These are phyloP conservation scores for Helogale parvula DNA, from an alignment of 2,113 vertebrate genomes.

Conservation along the genomic window DNA sequence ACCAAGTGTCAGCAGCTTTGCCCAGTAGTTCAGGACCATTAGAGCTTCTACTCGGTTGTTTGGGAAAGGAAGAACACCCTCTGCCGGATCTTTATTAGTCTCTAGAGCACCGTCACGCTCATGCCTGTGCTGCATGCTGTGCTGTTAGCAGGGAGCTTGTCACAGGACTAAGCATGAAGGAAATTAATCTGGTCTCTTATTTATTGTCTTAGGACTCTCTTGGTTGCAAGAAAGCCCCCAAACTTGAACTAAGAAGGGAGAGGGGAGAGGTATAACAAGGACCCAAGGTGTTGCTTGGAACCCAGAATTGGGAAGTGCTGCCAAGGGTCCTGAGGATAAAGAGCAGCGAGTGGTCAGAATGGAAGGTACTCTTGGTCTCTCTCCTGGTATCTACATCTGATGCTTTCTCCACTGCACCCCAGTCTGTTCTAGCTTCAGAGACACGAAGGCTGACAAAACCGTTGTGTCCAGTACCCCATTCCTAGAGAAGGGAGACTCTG, in stretches of 20 bases:
- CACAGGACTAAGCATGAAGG: neutral
- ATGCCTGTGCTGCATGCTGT: neutral
- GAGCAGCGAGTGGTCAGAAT: too few species aligned
- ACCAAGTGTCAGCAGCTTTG: neutral
- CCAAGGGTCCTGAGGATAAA: neutral
- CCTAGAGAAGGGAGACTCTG: neutral
- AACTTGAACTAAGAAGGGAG: neutral
- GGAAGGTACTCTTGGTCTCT: neutral
- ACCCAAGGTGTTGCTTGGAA: neutral
- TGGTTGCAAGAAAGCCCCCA: neutral
- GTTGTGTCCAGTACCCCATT: accelerated
- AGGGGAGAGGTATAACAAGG: neutral
- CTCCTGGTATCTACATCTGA: neutral
- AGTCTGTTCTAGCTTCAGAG: neutral
- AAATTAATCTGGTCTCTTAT: neutral
- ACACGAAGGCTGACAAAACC: neutral
- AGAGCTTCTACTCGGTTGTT: neutral
- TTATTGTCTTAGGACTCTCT: neutral
- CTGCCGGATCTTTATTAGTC: neutral
- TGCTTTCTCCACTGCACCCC: neutral
- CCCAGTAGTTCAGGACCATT: neutral
- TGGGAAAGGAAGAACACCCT: neutral
- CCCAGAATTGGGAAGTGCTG: neutral
- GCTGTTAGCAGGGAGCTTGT: neutral
- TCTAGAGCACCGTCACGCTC: neutral